A percentile compares a stretch with the other conserved stretches of the same genome.
Evolutionary conservation across 1,140 invertebrate genomes (phyloP).

Genomic region (Drosophila sucinea): DNA sequence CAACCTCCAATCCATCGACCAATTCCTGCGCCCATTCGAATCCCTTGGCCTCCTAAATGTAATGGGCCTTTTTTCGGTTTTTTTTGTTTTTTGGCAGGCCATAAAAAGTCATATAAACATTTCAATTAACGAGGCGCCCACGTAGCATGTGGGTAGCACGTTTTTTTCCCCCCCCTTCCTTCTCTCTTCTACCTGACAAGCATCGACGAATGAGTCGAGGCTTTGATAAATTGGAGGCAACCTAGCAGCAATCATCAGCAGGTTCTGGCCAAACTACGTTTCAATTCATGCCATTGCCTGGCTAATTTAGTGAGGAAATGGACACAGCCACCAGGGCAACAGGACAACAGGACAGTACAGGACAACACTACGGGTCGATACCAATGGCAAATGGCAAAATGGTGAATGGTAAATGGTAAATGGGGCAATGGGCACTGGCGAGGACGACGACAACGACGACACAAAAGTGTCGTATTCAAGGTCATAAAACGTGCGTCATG

Average conservation of each 20-base stretch:
- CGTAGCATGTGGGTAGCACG: constrained; percentile 44
- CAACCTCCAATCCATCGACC: constrained; percentile 1
- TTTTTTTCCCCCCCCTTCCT: constrained; percentile 13
- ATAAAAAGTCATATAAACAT: constrained; percentile 82
- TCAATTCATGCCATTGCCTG: constrained; percentile 79
- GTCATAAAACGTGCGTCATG: constrained; percentile 80
- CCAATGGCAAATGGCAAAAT: background rate
- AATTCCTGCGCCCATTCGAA: constrained; percentile 51
- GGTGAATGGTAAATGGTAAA: background rate
- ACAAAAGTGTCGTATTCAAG: constrained; percentile 79
- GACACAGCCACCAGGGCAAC: constrained; percentile 39
- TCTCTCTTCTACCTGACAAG: constrained; percentile 52
- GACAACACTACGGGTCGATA: constrained; percentile 13
- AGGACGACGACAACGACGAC: constrained; percentile 40
- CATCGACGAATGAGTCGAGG: constrained; percentile 71
- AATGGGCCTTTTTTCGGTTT: constrained; percentile 56
- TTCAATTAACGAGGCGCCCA: constrained; percentile 73
- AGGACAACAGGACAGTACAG: constrained; percentile 16
- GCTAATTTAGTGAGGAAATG: constrained; percentile 80
- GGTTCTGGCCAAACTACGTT: constrained; percentile 56
- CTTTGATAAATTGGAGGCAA: constrained; percentile 79
- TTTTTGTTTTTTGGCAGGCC: constrained; percentile 58
- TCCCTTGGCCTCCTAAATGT: constrained; percentile 54
- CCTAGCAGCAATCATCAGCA: constrained; percentile 47
- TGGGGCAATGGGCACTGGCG: background rate